Percentiles rank a stretch among this genome's conserved stretches.
phyloP scores from a whole-genome alignment of 2,113 vertebrate genomes.

The Ammodytes marinus region DNA sequence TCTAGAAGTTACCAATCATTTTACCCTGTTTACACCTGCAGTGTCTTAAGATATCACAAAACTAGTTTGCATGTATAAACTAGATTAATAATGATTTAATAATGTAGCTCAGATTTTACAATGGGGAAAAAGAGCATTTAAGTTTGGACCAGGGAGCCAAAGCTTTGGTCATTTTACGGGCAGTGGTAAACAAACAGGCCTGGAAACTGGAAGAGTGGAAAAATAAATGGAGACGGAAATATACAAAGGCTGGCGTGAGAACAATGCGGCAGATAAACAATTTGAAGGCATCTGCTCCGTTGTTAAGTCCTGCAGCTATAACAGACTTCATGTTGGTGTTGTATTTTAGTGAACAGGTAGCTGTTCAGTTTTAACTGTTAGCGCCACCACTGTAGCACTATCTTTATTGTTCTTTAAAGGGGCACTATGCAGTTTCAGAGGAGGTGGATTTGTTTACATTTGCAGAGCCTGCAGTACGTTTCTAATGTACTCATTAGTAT shows the following conservation, averaged over 20 bases:
- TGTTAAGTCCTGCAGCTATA: slow-evolving; percentile 30
- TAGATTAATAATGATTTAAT: background rate
- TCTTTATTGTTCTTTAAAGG: too few species aligned
- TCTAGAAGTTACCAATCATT: too few species aligned
- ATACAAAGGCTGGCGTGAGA: slow-evolving; percentile 35
- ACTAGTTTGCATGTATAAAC: background rate
- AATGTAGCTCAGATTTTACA: background rate
- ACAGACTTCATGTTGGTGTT: slow-evolving; percentile 26
- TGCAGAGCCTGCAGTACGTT: too few species aligned
- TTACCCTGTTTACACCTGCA: too few species aligned
- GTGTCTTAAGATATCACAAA: background rate
- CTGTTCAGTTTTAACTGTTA: background rate
- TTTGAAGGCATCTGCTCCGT: slow-evolving; percentile 8
- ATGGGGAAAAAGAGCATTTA: background rate
- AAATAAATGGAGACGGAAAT: slow-evolving; percentile 37
- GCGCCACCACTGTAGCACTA: background rate
- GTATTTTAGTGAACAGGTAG: background rate
- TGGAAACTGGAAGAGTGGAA: slow-evolving; percentile 19
- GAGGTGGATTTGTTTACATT: too few species aligned
- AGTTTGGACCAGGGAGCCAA: slow-evolving; percentile 2
- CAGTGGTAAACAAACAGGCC: background rate
- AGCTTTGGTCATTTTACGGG: background rate
- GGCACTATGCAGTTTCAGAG: too few species aligned
- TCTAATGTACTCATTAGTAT: too few species aligned
- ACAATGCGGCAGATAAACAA: slow-evolving; percentile 32